Percentiles rank a stretch among this genome's conserved stretches.
phyloP scores from a whole-genome alignment of 64 coral and sea anemone species.

The Astreopora myriophthalma region DNA sequence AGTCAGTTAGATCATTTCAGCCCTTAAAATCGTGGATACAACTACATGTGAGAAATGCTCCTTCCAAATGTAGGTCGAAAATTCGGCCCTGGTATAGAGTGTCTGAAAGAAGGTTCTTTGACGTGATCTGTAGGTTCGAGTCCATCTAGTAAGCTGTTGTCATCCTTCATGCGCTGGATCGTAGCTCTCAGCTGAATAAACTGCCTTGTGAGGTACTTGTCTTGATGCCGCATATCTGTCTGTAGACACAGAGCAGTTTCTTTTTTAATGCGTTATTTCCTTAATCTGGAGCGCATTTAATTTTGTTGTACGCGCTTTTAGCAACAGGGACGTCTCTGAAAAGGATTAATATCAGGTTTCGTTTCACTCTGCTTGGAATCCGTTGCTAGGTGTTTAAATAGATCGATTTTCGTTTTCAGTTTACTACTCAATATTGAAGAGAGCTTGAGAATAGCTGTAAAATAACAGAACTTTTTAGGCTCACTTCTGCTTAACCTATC shows the following conservation, averaged over 20 bases:
- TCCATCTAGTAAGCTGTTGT: conserved; percentile 47
- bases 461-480: too few relatives aligned
- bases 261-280: neutral
- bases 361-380: too few relatives aligned
- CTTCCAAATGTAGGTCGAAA: conserved; percentile 11
- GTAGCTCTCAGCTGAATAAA: conserved; percentile 87
- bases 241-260: conserved; percentile 4
- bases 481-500: too few relatives aligned
- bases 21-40: neutral
- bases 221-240: conserved; percentile 90
- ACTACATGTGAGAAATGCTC: conserved; percentile 26
- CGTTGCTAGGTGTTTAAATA: too few relatives aligned
- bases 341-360: too few relatives aligned
- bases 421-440: too few relatives aligned
- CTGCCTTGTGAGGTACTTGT: conserved; percentile 78
- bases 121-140: neutral
- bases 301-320: too few relatives aligned
- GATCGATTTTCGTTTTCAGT: too few relatives aligned
- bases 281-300: too few relatives aligned
- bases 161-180: conserved; percentile 80
- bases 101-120: conserved; percentile 21
- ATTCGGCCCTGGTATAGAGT: conserved; percentile 19
- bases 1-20: too few relatives aligned
- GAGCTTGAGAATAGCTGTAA: too few relatives aligned
- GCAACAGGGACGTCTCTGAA: too few relatives aligned